Percentiles rank a stretch among this genome's conserved stretches.
Evolutionary conservation across 2,888 invertebrate species (phyloP).

Genomic region (Priocnemis perturbator): DNA sequence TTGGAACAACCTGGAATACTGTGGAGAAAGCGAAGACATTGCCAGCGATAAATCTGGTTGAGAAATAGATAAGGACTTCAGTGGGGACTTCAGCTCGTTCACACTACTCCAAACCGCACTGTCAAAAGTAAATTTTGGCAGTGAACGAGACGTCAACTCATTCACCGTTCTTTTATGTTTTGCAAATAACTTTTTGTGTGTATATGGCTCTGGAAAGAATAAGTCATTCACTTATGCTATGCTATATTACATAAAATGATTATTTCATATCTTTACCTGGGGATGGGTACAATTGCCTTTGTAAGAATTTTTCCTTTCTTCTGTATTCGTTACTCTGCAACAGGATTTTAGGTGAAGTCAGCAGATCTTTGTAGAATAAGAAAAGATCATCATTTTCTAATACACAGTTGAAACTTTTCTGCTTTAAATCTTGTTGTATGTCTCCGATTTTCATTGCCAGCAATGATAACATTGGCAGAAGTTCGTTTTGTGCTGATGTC

Average conservation of each 20-base stretch:
- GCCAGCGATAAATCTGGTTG: neutral
- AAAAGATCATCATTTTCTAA: no score
- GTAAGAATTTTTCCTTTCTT: neutral
- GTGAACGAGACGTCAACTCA: neutral
- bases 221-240: no score
- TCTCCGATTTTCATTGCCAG: no score
- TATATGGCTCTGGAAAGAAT: neutral
- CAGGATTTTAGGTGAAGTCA: no score
- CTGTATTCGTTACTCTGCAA: no score
- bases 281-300: neutral
- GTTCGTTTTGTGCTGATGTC: no score
- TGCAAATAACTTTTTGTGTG: slow-evolving; percentile 57
- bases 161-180: slow-evolving; percentile 43
- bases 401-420: no score
- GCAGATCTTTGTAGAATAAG: no score
- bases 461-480: no score
- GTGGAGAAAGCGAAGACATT: neutral
- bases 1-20: neutral
- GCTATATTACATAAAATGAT: no score
- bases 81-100: neutral
- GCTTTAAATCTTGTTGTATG: no score
- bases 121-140: neutral
- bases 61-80: neutral
- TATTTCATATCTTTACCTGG: neutral
- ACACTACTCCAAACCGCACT: neutral